Evolutionary conservation across 1,140 invertebrate genomes (phyloP).

Genomic region (Ganaspis sp.): DNA sequence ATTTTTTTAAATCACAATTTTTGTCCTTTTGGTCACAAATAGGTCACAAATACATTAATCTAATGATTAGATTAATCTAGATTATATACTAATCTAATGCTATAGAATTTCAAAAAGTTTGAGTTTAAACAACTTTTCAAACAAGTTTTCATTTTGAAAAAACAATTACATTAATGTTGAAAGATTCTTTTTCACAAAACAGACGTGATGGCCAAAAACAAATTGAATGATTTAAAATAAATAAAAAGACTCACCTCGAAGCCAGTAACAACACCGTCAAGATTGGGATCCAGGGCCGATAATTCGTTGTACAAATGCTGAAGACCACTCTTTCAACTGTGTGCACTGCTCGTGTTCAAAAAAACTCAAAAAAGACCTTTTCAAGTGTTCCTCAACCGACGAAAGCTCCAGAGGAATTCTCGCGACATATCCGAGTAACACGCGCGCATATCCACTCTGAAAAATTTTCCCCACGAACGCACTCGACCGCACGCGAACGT

Average conservation of each 20-base stretch:
- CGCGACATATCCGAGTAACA: not conserved
- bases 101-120: too few relatives aligned
- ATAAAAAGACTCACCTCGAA: not conserved
- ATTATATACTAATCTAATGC: too few relatives aligned
- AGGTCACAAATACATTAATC: too few relatives aligned
- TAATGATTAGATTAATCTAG: too few relatives aligned
- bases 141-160: too few relatives aligned
- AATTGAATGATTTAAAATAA: too few relatives aligned
- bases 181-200: too few relatives aligned
- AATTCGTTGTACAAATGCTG: not conserved
- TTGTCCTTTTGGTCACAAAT: too few relatives aligned
- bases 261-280: not conserved
- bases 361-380: not conserved
- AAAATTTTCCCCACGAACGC: constrained; percentile 39
- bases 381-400: not conserved
- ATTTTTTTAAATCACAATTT: too few relatives aligned
- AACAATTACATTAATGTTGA: too few relatives aligned
- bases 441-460: constrained; percentile 34
- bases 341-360: not conserved
- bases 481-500: constrained; percentile 40
- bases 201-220: too few relatives aligned
- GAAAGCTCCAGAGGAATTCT: not conserved
- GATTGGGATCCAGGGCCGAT: constrained; percentile 19
- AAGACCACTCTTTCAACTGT: not conserved
- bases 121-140: too few relatives aligned